phyloP scores from a whole-genome alignment of 1,140 invertebrate species.

The Papilio glaucus region DNA sequence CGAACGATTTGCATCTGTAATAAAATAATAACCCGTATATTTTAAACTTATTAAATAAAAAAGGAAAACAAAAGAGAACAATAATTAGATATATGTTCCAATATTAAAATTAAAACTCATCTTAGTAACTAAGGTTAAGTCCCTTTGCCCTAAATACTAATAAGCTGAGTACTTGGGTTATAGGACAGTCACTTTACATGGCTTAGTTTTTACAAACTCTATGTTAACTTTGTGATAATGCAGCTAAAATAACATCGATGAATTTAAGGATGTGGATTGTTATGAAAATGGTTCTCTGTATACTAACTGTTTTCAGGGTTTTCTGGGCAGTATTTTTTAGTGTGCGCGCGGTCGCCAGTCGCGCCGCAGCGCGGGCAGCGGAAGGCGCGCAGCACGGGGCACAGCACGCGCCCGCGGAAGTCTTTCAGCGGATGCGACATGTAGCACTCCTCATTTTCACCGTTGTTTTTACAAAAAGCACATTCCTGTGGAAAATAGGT shows the following conservation, averaged over 20 bases:
- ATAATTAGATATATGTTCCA: no score
- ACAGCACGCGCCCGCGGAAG: constrained; percentile 85
- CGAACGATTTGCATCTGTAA: constrained; percentile 3
- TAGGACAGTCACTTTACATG: no score
- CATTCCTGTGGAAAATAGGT: constrained; percentile 77
- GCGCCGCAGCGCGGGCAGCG: constrained; percentile 88
- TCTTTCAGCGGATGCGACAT: constrained; percentile 88
- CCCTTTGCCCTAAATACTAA: no score
- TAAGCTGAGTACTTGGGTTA: no score
- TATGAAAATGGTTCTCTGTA: neutral
- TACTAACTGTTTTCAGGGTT: constrained; percentile 60
- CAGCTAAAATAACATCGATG: no score
- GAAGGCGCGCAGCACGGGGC: constrained; percentile 88
- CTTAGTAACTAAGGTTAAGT: no score
- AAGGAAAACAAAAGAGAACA: no score
- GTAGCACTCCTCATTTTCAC: constrained; percentile 86
- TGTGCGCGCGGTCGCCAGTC: constrained; percentile 89
- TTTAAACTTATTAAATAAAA: no score
- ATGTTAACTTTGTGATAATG: no score
- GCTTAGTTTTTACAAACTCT: no score
- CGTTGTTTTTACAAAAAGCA: constrained; percentile 91
- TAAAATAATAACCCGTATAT: neutral
- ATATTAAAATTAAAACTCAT: no score
- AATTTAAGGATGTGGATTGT: neutral
- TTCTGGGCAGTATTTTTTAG: constrained; percentile 88